Base-by-base conservation (phyloP, 2,113 vertebrate genomes). In the Pseudorasbora parva region DNA sequence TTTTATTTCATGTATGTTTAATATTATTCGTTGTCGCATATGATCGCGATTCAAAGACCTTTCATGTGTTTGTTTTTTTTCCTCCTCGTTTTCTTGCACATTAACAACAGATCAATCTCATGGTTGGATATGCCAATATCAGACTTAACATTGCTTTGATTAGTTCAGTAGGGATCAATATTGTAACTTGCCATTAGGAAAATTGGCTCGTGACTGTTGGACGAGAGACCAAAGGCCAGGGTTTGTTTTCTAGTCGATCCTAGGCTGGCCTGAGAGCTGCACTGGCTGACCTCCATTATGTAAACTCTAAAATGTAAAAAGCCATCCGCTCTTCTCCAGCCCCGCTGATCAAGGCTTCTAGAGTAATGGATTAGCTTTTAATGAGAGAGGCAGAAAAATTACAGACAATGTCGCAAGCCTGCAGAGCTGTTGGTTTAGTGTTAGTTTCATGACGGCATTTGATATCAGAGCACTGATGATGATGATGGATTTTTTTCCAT, bases 261-360 rank as follows among this genome's bases (percentile, higher is more conserved):
- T 12, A 78, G 41, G 21, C n/a, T 43, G 76, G 57, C 76, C 75
- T 37, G 27, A 73, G 14, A 33, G 11, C 43, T 60, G 83, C 9
- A 49, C 66, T 62, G 76, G 30, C 25, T 62, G 66, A 84, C 66
- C 64, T 60, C 19, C 41, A 27, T 85, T 80, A 74, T 8, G 56
- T 85, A 85, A 85, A 64, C 8, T 72, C 66, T 14, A 27, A 43
- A 33, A 49, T 84, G 75, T 74, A 84, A 57, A 68, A 57, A 68
- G 6, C 23, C n/a, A 62, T 84, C 27, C 27, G 23, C 37, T 60
- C 60, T 12, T 11, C 64, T 57, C 33, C 49, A 54, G 76, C 12
- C 56, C n/a, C 30, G 19, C 11, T 25, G 15, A 72, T 72, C 45
- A 51, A 9, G 30, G 21, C 19, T 64, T 77, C 15, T 33, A 78